phyloP scores from a whole-genome alignment of 1,140 invertebrate genomes.

The Apis florea region DNA sequence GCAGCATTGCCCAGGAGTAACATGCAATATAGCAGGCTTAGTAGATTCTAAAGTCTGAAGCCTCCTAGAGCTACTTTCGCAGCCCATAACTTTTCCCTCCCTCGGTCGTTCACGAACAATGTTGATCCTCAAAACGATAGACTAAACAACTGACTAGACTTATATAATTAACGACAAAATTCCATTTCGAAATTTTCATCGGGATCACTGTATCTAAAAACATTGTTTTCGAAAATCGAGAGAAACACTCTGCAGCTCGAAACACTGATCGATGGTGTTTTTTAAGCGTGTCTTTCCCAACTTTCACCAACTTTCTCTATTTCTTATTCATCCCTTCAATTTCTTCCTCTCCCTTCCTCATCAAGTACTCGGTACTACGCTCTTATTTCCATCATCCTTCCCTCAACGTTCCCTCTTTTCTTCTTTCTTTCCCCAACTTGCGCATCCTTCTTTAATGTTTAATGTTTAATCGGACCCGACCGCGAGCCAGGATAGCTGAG shows the following conservation, averaged over 20 bases:
- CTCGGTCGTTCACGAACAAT: no score
- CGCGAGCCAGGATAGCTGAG: conserved; percentile 4
- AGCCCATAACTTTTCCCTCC: no score
- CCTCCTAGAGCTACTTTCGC: no score
- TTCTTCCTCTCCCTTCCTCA: not conserved
- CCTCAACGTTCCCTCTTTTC: not conserved
- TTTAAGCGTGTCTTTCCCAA: not conserved
- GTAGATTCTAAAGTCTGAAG: no score
- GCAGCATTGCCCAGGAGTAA: no score
- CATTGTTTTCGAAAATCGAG: no score
- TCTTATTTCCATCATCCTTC: not conserved
- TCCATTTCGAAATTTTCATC: no score
- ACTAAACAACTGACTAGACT: no score
- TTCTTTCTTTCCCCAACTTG: conserved; percentile 15
- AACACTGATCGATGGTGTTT: conserved; percentile 51
- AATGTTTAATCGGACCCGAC: conserved; percentile 53
- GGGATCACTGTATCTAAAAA: no score
- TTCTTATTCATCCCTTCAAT: not conserved
- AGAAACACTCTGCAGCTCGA: not conserved
- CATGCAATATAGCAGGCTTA: no score
- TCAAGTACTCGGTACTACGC: not conserved
- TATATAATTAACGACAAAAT: no score
- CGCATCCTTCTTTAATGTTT: conserved; percentile 18
- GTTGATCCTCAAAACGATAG: no score
- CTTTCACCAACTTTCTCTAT: conserved; percentile 3